Percentiles rank a stretch among this genome's conserved stretches.
phyloP scores from a whole-genome alignment of 2,888 invertebrate species.

The Cheilosia soror region DNA sequence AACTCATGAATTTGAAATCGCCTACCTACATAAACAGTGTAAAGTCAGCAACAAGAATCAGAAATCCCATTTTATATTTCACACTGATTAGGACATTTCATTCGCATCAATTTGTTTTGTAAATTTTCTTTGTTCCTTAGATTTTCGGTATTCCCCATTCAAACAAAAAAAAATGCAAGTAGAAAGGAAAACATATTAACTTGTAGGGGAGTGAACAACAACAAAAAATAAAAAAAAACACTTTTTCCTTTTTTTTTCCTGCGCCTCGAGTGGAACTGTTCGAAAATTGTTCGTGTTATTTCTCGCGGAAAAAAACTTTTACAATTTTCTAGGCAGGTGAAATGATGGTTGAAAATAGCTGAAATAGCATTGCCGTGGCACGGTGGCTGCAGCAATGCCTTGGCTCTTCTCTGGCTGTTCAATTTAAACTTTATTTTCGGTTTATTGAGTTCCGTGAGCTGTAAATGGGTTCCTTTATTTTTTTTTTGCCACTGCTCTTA shows the following conservation, averaged over 20 bases:
- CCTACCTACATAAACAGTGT: background rate
- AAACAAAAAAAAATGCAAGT: conserved; percentile 16
- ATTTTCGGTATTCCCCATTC: background rate
- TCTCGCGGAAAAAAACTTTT: conserved; percentile 76
- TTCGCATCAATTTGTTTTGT: conserved; percentile 74
- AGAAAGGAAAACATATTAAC: conserved; percentile 56
- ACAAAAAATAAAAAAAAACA: conserved; percentile 6
- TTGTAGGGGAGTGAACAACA: conserved; percentile 15
- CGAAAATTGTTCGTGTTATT: conserved; percentile 73
- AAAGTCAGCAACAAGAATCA: background rate
- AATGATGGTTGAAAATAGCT: conserved; percentile 75
- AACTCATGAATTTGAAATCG: conserved; percentile 41
- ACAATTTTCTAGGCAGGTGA: conserved; percentile 75
- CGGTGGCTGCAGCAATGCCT: conserved; percentile 8
- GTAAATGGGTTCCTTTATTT: conserved; percentile 68
- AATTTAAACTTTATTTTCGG: conserved; percentile 76
- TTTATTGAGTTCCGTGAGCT: conserved; percentile 73
- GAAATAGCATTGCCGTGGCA: conserved; percentile 56
- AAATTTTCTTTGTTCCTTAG: conserved; percentile 61
- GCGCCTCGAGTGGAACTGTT: conserved; percentile 55
- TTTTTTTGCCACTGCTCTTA: background rate
- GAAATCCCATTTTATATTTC: conserved; percentile 51
- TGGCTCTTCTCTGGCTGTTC: conserved; percentile 63
- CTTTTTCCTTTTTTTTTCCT: conserved; percentile 6
- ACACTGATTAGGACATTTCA: conserved; percentile 74